Conservation (phyloP, 53 echinoderm and acorn worm genomes). For the Hippasteria phrygiana region DNA sequence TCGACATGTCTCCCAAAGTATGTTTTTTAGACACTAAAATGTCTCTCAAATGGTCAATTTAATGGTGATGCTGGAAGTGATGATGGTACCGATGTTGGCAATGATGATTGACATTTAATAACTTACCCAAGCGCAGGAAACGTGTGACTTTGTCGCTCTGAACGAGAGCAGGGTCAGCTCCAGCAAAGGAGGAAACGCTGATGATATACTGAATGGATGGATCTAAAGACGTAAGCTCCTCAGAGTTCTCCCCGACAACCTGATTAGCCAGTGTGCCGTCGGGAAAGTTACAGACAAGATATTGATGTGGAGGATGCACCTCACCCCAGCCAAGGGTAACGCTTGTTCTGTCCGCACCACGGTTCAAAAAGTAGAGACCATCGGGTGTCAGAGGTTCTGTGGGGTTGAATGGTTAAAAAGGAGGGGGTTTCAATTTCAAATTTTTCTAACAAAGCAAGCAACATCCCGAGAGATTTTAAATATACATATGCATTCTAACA, state of each 20-base stretch:
- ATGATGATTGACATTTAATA: background rate
- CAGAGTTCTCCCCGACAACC: background rate
- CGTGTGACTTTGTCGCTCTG: conserved; percentile 73
- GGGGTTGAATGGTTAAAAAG: background rate
- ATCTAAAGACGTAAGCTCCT: conserved; percentile 34
- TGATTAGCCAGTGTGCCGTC: background rate
- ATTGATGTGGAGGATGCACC: conserved; percentile 32
- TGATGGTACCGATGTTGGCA: background rate
- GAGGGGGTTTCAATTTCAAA: too few species aligned
- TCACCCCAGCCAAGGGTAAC: conserved; percentile 51
- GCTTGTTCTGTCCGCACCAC: background rate
- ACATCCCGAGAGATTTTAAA: too few species aligned
- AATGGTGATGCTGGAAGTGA: background rate
- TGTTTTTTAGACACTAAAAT: too few species aligned
- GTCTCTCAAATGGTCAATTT: too few species aligned
- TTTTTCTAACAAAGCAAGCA: too few species aligned
- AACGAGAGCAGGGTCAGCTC: background rate
- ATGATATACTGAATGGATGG: conserved; percentile 67
- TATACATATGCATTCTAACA: too few species aligned
- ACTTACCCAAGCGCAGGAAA: conserved; percentile 64
- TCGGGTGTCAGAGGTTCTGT: conserved; percentile 57
- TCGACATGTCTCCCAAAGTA: too few species aligned
- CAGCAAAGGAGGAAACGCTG: conserved; percentile 62
- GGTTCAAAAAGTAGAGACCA: conserved; percentile 16
- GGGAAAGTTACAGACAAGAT: conserved; percentile 30